Evolutionary conservation across 2,888 invertebrate genomes (phyloP).

Genomic region (Cetonia aurata): DNA sequence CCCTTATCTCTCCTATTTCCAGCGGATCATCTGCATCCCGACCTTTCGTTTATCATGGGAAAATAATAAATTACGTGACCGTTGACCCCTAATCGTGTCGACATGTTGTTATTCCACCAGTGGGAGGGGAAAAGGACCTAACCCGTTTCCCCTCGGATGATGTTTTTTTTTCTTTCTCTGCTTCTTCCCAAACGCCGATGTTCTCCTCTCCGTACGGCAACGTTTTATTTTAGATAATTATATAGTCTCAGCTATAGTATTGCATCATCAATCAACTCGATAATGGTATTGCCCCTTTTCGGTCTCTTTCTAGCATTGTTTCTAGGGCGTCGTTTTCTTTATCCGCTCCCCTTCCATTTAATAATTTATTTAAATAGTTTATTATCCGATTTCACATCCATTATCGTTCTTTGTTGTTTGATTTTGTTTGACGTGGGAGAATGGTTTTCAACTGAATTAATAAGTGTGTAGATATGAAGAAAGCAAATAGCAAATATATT

Average conservation of each 20-base stretch:
- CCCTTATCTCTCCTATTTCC: slow-evolving; percentile 12
- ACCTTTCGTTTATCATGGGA: slow-evolving; percentile 51
- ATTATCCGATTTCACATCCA: slow-evolving; percentile 39
- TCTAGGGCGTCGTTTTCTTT: slow-evolving; percentile 50
- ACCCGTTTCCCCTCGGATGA: slow-evolving; percentile 54
- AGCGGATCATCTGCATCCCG: slow-evolving; percentile 11
- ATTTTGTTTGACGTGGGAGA: slow-evolving; percentile 35
- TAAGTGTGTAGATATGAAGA: slow-evolving; percentile 7
- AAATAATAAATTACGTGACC: slow-evolving; percentile 65
- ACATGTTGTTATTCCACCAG: slow-evolving; percentile 56
- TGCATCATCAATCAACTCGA: slow-evolving; percentile 66
- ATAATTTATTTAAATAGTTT: slow-evolving; percentile 37
- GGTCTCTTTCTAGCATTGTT: slow-evolving; percentile 61
- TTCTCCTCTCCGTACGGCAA: slow-evolving; percentile 11
- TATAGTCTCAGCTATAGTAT: slow-evolving; percentile 61
- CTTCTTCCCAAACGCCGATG: slow-evolving; percentile 44
- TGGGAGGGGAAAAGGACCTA: slow-evolving; percentile 61
- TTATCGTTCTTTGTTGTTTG: slow-evolving; percentile 29
- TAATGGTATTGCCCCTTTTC: slow-evolving; percentile 52
- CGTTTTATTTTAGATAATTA: slow-evolving; percentile 62
- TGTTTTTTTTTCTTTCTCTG: slow-evolving; percentile 42
- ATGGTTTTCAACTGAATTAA: slow-evolving; percentile 10
- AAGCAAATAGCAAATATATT: not conserved
- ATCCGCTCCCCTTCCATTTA: slow-evolving; percentile 25
- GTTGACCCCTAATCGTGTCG: slow-evolving; percentile 63